Conservation (phyloP, 2,888 invertebrate genomes). For the Tanypteryx hageni region DNA sequence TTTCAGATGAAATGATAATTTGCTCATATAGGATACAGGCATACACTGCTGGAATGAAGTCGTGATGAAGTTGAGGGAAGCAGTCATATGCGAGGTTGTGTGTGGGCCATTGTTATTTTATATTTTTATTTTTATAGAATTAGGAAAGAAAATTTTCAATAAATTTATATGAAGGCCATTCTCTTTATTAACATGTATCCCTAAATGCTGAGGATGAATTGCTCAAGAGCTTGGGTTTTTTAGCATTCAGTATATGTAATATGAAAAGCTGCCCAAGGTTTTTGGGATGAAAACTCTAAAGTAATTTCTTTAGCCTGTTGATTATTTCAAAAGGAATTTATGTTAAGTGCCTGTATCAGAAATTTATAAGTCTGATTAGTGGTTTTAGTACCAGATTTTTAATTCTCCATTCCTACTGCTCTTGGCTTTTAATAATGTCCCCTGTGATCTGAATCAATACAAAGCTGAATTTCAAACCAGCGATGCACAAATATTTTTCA, state of each 20-base stretch:
- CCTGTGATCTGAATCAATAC: conserved; percentile 11
- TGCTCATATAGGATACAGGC: neutral
- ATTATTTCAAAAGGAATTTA: neutral
- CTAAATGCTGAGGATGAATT: no score
- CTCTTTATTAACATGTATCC: no score
- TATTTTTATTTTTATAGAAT: no score
- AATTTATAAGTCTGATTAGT: conserved; percentile 45
- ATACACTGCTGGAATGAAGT: neutral
- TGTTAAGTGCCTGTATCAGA: conserved; percentile 53
- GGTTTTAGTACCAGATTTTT: conserved; percentile 26
- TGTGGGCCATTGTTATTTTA: conserved; percentile 5
- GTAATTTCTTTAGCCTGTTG: neutral
- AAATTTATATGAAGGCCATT: no score
- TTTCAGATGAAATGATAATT: neutral
- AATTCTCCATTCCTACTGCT: conserved; percentile 22
- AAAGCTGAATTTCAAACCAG: conserved; percentile 43
- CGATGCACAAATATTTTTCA: conserved; percentile 60
- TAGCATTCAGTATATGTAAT: no score
- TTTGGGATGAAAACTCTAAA: neutral
- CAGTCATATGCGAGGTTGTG: neutral
- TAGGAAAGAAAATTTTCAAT: no score
- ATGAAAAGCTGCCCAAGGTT: neutral
- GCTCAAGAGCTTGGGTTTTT: no score
- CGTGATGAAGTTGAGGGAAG: neutral
- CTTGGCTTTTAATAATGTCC: conserved; percentile 8